Evolutionary conservation across 2,888 invertebrate species (phyloP).

Genomic region (Lithophane ornitopus): DNA sequence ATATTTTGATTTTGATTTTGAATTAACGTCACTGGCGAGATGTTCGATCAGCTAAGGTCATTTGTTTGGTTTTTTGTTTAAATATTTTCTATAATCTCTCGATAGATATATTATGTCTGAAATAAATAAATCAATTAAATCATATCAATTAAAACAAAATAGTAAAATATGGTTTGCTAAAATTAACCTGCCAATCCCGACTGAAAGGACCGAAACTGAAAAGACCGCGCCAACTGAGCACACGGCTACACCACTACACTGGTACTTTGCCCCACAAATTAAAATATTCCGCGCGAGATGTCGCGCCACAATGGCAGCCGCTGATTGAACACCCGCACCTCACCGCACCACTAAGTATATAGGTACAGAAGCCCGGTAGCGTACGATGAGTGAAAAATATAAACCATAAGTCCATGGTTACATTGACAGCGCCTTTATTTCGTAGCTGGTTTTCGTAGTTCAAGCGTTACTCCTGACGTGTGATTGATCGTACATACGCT

Average conservation of each 20-base stretch:
- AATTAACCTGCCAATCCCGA: background rate
- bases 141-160: background rate
- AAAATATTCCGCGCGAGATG: slow-evolving; percentile 70
- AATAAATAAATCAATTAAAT: too few species aligned
- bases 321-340: slow-evolving; percentile 59
- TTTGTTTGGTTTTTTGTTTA: too few species aligned
- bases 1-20: too few species aligned
- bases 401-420: background rate
- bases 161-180: background rate
- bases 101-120: too few species aligned
- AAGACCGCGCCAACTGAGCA: slow-evolving; percentile 14
- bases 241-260: background rate
- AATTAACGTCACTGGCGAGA: too few species aligned
- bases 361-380: background rate
- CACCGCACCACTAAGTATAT: background rate
- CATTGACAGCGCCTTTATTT: background rate
- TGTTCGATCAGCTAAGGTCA: too few species aligned
- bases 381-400: background rate
- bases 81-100: too few species aligned
- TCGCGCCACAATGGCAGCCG: slow-evolving; percentile 59
- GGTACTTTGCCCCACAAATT: slow-evolving; percentile 63
- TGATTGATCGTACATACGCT: background rate
- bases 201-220: background rate
- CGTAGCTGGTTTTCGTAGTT: too few species aligned
- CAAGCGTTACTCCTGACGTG: background rate